phyloP scores from a whole-genome alignment of 2,888 invertebrate species.

The Nymphalis polychloros region DNA sequence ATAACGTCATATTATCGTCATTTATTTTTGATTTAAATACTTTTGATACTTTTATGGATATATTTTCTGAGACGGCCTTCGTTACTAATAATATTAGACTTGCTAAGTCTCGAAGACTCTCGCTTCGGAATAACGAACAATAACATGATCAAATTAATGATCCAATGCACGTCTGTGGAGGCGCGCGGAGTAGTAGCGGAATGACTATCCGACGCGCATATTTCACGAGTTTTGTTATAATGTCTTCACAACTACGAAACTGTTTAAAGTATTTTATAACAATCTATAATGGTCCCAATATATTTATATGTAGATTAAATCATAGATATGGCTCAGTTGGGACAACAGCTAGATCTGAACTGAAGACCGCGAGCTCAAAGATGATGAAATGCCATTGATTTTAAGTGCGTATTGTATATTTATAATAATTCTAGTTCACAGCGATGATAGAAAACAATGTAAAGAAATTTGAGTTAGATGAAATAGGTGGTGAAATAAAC shows the following conservation, averaged over 20 bases:
- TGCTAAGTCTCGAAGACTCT: constrained; percentile 37
- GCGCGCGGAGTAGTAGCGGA: constrained; percentile 37
- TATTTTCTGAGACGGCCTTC: constrained; percentile 30
- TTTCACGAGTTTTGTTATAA: constrained; percentile 24
- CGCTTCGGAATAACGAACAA: constrained; percentile 41
- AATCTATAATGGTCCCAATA: too few relatives aligned
- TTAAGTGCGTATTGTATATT: too few relatives aligned
- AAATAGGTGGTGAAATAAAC: too few relatives aligned
- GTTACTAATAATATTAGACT: constrained; percentile 27
- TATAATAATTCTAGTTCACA: too few relatives aligned
- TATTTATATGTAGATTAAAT: too few relatives aligned
- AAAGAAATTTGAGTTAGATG: too few relatives aligned
- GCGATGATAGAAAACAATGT: too few relatives aligned
- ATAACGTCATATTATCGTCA: constrained; percentile 25
- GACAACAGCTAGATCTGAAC: too few relatives aligned
- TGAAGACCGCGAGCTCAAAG: too few relatives aligned
- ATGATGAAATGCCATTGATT: too few relatives aligned
- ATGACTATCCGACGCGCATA: constrained; percentile 43
- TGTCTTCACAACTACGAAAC: background rate
- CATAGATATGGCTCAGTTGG: too few relatives aligned
- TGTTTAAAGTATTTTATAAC: background rate
- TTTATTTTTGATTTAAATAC: constrained; percentile 35
- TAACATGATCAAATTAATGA: constrained; percentile 45
- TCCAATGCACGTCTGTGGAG: constrained; percentile 45
- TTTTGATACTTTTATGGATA: constrained; percentile 26